A percentile compares a stretch with the other conserved stretches of the same genome.
phyloP scores from a whole-genome alignment of 1,140 invertebrate species.

The Proales similis region DNA sequence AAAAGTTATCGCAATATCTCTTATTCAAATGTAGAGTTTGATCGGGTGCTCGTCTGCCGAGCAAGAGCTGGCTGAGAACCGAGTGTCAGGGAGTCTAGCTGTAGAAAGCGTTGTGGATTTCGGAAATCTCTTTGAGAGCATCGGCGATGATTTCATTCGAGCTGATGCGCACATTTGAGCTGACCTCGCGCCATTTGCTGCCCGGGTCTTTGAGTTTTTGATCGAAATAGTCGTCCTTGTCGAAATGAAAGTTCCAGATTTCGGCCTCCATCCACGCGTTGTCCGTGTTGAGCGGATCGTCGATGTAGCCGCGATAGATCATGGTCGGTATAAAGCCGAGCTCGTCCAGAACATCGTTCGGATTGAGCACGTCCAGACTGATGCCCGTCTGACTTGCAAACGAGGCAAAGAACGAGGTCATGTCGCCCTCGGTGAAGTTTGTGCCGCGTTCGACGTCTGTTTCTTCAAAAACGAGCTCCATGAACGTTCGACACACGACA shows the following conservation, averaged over 20 bases:
- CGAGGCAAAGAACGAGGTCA: slow-evolving; percentile 40
- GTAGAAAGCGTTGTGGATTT: slow-evolving; percentile 35
- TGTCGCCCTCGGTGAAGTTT: slow-evolving; percentile 22
- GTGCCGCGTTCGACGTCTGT: slow-evolving; percentile 26
- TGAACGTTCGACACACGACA: slow-evolving; percentile 35
- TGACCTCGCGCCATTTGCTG: slow-evolving; percentile 32
- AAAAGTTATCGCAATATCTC: too few relatives aligned
- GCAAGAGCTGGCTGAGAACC: too few relatives aligned
- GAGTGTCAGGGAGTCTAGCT: too few relatives aligned
- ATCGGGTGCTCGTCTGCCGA: too few relatives aligned
- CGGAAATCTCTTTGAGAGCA: slow-evolving; percentile 28
- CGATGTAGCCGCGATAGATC: slow-evolving; percentile 33
- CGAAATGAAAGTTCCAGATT: slow-evolving; percentile 38
- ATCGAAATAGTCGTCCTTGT: slow-evolving; percentile 35
- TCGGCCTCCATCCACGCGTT: slow-evolving; percentile 38
- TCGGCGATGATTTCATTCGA: slow-evolving; percentile 12
- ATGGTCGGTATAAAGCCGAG: slow-evolving; percentile 32
- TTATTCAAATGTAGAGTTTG: too few relatives aligned
- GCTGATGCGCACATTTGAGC: slow-evolving; percentile 14
- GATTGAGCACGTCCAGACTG: slow-evolving; percentile 55
- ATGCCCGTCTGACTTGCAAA: slow-evolving; percentile 82
- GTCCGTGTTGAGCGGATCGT: slow-evolving; percentile 33
- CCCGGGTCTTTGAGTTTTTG: slow-evolving; percentile 4
- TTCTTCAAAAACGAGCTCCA: slow-evolving; percentile 34
- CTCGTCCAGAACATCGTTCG: slow-evolving; percentile 18